These are phyloP conservation scores for Hydractinia echinata DNA, from an alignment of 30 jellyfish, hydroid and myxozoan genomes.

Conservation along the genomic window DNA sequence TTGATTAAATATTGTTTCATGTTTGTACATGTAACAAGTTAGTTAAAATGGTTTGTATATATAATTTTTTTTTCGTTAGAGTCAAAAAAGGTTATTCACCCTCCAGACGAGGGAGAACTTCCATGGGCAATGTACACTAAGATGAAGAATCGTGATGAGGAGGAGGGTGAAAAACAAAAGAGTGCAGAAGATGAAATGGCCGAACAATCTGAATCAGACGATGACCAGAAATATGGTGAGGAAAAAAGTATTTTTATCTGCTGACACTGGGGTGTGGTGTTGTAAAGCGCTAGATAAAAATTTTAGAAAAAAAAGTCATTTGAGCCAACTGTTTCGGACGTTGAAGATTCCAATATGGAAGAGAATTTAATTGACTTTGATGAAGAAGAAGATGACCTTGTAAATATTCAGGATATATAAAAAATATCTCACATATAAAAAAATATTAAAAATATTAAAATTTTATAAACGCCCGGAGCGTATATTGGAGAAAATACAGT, in stretches of 20 bases:
- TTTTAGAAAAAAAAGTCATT: too few relatives aligned
- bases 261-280: neutral
- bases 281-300: neutral
- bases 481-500: too few relatives aligned
- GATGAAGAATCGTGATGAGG: constrained; percentile 32
- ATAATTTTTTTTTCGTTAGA: neutral
- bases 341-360: too few relatives aligned
- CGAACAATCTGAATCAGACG: constrained; percentile 63
- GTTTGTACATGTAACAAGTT: neutral
- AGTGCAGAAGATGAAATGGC: constrained; percentile 18
- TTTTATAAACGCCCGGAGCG: too few relatives aligned
- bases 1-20: too few relatives aligned
- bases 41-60: neutral
- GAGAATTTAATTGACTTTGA: too few relatives aligned
- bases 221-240: constrained; percentile 33
- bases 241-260: neutral
- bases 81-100: neutral
- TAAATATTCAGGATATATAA: too few relatives aligned
- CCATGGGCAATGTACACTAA: constrained; percentile 94
- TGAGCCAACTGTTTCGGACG: too few relatives aligned
- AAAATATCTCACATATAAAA: too few relatives aligned
- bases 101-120: constrained; percentile 52
- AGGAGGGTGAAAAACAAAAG: constrained; percentile 38
- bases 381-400: too few relatives aligned
- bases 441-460: too few relatives aligned